A percentile compares a stretch with the other conserved stretches of the same genome.
Evolutionary conservation across 2,888 invertebrate genomes (phyloP).

Genomic region (Nebria brevicollis): DNA sequence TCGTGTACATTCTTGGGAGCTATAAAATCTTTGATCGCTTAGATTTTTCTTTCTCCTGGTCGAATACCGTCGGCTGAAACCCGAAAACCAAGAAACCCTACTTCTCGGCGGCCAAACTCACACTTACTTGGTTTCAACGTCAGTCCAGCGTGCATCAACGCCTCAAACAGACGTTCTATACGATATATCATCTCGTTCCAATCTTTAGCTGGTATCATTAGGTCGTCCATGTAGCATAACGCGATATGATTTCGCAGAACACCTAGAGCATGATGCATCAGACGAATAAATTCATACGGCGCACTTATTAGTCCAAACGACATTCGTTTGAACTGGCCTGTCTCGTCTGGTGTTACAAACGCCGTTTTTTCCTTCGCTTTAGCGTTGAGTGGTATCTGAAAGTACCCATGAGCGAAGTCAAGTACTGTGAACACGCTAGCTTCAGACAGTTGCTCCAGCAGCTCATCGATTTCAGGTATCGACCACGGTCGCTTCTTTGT

Average conservation of each 20-base stretch:
- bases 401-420: no score
- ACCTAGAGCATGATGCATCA: constrained; percentile 48
- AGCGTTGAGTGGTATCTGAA: no score
- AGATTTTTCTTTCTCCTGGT: constrained; percentile 49
- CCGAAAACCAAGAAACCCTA: constrained; percentile 53
- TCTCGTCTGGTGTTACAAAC: constrained; percentile 12
- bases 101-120: constrained; percentile 3
- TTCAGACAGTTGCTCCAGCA: no score
- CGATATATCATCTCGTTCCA: constrained; percentile 49
- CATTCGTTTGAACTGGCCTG: constrained; percentile 46
- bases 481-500: no score
- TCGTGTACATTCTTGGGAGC: constrained; percentile 49
- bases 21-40: constrained; percentile 49
- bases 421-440: no score
- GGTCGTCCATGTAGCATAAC: constrained; percentile 48
- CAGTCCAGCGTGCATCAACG: constrained; percentile 51
- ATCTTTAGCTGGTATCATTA: constrained; percentile 46
- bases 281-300: constrained; percentile 45
- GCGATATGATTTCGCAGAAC: constrained; percentile 45
- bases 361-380: not conserved
- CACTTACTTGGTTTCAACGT: constrained; percentile 56
- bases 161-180: constrained; percentile 51
- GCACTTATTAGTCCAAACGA: constrained; percentile 47
- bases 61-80: constrained; percentile 51
- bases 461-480: no score